These are phyloP conservation scores for Gambusia yucatana DNA, from an alignment of 2,797 vertebrate species.

Conservation along the genomic window DNA sequence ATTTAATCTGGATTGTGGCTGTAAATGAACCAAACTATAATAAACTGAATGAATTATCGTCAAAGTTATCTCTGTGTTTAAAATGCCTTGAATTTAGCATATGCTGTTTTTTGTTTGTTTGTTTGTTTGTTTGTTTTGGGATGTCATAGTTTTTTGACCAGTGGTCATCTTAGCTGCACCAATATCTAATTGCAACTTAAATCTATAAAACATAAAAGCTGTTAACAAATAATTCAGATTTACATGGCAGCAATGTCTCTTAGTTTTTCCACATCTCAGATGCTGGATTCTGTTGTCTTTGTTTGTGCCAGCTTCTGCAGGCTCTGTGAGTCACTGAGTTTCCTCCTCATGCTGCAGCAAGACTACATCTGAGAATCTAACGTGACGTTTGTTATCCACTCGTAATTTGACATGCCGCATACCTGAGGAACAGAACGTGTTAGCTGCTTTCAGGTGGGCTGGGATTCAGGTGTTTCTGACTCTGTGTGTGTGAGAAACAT, in stretches of 20 bases:
- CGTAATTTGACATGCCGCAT: constrained; percentile 62
- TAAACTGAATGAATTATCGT: background rate
- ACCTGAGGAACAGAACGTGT: constrained; percentile 42
- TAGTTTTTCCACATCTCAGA: background rate
- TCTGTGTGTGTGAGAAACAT: background rate
- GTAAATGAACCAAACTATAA: background rate
- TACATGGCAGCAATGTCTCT: background rate
- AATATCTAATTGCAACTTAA: background rate
- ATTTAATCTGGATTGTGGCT: background rate
- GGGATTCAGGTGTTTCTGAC: constrained; percentile 38
- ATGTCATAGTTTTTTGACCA: background rate
- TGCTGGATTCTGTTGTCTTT: background rate
- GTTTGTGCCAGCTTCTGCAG: background rate
- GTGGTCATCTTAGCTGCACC: background rate
- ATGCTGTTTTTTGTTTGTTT: background rate
- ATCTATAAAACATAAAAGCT: background rate
- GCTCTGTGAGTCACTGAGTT: background rate
- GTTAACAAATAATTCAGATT: background rate
- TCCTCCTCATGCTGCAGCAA: constrained; percentile 27
- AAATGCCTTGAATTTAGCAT: background rate
- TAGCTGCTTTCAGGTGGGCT: constrained; percentile 38
- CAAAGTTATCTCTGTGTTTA: background rate
- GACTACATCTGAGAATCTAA: constrained; percentile 31
- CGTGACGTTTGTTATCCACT: constrained; percentile 52
- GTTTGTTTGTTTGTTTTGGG: background rate